A percentile compares a stretch with the other conserved stretches of the same genome.
Evolutionary conservation across 2,113 vertebrate species (phyloP).

Genomic region (Mobula birostris): DNA sequence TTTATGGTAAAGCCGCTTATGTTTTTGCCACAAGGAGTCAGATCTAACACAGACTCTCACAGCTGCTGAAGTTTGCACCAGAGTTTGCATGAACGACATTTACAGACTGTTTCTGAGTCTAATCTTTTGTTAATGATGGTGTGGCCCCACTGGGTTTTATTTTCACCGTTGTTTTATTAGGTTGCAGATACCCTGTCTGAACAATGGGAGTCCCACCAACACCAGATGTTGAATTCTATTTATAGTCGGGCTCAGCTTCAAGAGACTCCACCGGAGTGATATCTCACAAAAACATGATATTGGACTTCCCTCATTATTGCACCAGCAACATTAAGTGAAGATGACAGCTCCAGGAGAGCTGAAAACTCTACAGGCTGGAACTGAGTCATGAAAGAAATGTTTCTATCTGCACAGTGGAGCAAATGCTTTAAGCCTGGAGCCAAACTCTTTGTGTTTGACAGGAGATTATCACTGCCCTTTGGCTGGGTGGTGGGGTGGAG

Average conservation of each 20-base stretch:
- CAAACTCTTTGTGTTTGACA: not conserved
- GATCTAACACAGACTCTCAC: not conserved
- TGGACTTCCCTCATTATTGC: not conserved
- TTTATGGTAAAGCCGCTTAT: not conserved
- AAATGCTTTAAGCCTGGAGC: not conserved
- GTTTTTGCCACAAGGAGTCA: not conserved
- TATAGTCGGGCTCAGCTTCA: not conserved
- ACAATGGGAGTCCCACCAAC: not conserved
- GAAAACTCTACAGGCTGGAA: conserved; percentile 8
- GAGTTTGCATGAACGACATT: conserved; percentile 1
- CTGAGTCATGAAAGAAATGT: conserved; percentile 4
- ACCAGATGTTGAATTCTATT: conserved; percentile 15
- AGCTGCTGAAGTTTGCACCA: not conserved
- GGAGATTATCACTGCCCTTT: too few relatives aligned
- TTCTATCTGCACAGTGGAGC: not conserved
- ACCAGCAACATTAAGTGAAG: not conserved
- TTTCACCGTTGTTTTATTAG: not conserved
- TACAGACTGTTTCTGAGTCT: not conserved
- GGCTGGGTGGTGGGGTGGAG: too few relatives aligned
- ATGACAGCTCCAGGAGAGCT: not conserved
- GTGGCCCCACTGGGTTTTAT: not conserved
- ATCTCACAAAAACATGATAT: not conserved
- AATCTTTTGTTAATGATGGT: not conserved
- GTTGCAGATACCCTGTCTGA: not conserved
- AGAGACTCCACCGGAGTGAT: not conserved